Evolutionary conservation across 2,797 vertebrate genomes (phyloP), one percentile per base, ranked within the genome.

Genomic region (Aphelocoma californica): DNA sequence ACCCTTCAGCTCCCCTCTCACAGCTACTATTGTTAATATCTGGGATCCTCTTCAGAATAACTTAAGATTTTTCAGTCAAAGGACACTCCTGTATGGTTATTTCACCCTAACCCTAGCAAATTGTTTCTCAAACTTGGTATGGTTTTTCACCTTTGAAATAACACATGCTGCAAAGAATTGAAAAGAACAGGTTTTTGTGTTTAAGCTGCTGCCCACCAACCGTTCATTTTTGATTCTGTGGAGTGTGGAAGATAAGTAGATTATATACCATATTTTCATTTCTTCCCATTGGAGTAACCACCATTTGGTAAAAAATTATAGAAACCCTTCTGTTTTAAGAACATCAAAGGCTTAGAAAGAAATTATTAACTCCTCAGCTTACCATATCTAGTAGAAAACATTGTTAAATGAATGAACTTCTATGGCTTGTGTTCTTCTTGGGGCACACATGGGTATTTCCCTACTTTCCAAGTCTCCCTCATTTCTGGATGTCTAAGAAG

Each of bases 121-220:
- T 44, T 70, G 12, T 86, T 90, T 90, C 40, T 78, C 54, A 64
- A 36, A 64, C 15, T 75, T 61, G 16, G 19, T 81, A 36, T 42
- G 34, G 25, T 61, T 40, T 75, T 92, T 96, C 80, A 94, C 50
- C 84, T 91, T 92, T 57, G 80, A 88, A 95, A 88, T n/a, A 86
- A 74, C 34, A 80, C n/a, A 50, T 72, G 53, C 36, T 79, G 25
- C 42, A 88, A 90, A 70, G 28, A 78, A 92, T 18, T 66, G 15
- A 75, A 94, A 92, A 86, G 10, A 87, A 48, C 58, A 87, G 36
- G 16, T 24, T 90, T 94, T 67, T 3, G 2, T 79, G 10, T 65
- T 88, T 89, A 78, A 92, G 60, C 38, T 92, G 31, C 62, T 93
- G 89, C 74, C 48, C 92, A 67, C 45, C 26, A 92, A 89, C 69